phyloP scores from a whole-genome alignment of 2,888 invertebrate genomes.

The Synanthedon tipuliformis region DNA sequence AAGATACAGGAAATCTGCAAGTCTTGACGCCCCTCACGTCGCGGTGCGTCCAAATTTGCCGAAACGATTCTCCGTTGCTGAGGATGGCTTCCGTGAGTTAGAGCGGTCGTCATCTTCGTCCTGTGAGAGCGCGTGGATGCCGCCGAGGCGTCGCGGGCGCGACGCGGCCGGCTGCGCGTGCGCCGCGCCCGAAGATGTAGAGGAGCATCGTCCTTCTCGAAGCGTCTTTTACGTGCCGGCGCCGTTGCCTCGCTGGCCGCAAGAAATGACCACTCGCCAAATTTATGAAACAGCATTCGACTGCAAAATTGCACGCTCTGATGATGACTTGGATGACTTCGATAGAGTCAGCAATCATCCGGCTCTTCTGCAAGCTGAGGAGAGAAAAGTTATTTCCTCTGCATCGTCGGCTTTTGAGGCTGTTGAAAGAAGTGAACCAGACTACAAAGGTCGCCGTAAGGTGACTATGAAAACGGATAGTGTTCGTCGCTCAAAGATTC shows the following conservation, averaged over 20 bases:
- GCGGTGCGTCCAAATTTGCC: slow-evolving; percentile 71
- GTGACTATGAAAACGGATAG: slow-evolving; percentile 68
- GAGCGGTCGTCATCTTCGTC: slow-evolving; percentile 68
- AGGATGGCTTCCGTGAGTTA: slow-evolving; percentile 74
- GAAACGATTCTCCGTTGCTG: slow-evolving; percentile 77
- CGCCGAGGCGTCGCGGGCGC: slow-evolving; percentile 76
- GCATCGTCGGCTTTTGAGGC: slow-evolving; percentile 65
- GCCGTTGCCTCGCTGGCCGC: slow-evolving; percentile 74
- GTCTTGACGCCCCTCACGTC: slow-evolving; percentile 79
- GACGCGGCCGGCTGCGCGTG: slow-evolving; percentile 79
- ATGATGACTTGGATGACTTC: slow-evolving; percentile 83
- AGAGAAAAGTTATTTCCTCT: slow-evolving; percentile 58
- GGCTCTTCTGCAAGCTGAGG: slow-evolving; percentile 72
- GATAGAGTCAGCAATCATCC: slow-evolving; percentile 86
- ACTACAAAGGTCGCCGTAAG: slow-evolving; percentile 69
- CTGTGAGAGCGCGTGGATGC: slow-evolving; percentile 75
- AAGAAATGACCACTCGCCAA: slow-evolving; percentile 75
- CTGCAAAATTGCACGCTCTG: slow-evolving; percentile 85
- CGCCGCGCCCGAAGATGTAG: slow-evolving; percentile 77
- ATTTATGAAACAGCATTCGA: slow-evolving; percentile 92
- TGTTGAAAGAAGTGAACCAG: slow-evolving; percentile 59
- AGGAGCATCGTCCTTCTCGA: slow-evolving; percentile 73
- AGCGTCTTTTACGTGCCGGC: slow-evolving; percentile 79
- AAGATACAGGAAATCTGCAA: slow-evolving; percentile 77
- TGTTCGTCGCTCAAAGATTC: slow-evolving; percentile 70